Percentiles rank a stretch among this genome's conserved stretches.
Evolutionary conservation across 2,113 vertebrate genomes (phyloP).

Genomic region (Rutilus rutilus): DNA sequence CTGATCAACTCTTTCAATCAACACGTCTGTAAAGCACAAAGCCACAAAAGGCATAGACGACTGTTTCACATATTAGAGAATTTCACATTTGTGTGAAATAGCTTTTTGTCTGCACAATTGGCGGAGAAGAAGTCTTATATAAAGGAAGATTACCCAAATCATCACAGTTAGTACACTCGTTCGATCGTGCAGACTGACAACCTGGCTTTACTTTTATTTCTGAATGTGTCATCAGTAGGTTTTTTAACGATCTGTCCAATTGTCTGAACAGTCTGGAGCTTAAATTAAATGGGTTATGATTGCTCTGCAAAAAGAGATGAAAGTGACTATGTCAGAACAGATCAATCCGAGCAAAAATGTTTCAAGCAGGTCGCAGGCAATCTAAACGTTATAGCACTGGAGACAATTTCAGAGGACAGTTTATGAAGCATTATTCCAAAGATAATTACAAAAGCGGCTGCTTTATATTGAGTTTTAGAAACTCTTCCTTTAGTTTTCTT

Average conservation of each 20-base stretch:
- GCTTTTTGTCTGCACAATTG: conserved; percentile 36
- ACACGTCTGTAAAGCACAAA: conserved; percentile 3
- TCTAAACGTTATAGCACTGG: conserved; percentile 1
- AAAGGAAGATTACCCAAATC: conserved; percentile 53
- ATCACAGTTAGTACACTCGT: conserved; percentile 41
- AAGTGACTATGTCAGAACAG: conserved; percentile 24
- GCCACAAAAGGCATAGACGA: conserved; percentile 37
- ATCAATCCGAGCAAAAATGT: conserved; percentile 47
- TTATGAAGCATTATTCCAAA: conserved; percentile 21
- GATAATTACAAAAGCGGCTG: conserved; percentile 22
- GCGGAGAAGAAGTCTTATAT: conserved; percentile 39
- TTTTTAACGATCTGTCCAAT: conserved; percentile 34
- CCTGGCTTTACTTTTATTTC: conserved; percentile 36
- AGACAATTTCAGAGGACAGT: conserved; percentile 25
- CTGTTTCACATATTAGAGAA: conserved; percentile 28
- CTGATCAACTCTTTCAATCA: conserved; percentile 4
- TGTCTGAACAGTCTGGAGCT: conserved; percentile 36
- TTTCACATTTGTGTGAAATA: conserved; percentile 38
- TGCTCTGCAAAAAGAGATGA: conserved; percentile 31
- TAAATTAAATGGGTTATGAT: conserved; percentile 46
- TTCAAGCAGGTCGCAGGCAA: conserved; percentile 19
- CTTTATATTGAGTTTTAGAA: neutral
- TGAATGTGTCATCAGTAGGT: conserved; percentile 19
- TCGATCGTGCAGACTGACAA: conserved; percentile 44
- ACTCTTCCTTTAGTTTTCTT: too few species aligned